phyloP scores from a whole-genome alignment of 2,888 invertebrate genomes.

The Hetaerina titia region DNA sequence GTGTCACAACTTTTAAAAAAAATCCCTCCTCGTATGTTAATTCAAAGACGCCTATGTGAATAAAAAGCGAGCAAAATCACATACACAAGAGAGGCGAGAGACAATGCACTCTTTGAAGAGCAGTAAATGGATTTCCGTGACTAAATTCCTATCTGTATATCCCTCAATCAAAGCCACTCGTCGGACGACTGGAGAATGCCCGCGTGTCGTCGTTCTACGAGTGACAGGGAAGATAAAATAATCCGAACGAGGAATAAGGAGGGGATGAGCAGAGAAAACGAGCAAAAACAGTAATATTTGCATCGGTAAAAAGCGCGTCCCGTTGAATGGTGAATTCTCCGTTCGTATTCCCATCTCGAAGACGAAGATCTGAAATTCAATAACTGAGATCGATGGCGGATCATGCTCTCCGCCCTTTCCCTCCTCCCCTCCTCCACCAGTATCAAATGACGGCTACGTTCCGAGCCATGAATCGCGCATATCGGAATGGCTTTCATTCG shows the following conservation, averaged over 20 bases:
- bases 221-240: background rate
- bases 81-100: no score
- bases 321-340: background rate
- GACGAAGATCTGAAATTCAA: slow-evolving; percentile 20
- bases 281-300: slow-evolving; percentile 22
- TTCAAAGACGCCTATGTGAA: no score
- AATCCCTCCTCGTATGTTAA: no score
- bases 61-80: no score
- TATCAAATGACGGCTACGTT: slow-evolving; percentile 35
- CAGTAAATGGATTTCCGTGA: background rate
- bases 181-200: background rate
- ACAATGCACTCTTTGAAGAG: no score
- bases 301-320: background rate
- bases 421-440: background rate
- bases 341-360: background rate
- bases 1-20: no score
- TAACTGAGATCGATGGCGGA: background rate
- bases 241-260: background rate
- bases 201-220: background rate
- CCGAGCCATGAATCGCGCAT: slow-evolving; percentile 32
- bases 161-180: background rate
- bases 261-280: background rate
- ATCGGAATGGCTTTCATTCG: slow-evolving; percentile 5
- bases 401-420: background rate
- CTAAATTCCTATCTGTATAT: background rate